Conservation (phyloP, 92 coral and sea anemone species). For the Umimayanthus kanabou region DNA sequence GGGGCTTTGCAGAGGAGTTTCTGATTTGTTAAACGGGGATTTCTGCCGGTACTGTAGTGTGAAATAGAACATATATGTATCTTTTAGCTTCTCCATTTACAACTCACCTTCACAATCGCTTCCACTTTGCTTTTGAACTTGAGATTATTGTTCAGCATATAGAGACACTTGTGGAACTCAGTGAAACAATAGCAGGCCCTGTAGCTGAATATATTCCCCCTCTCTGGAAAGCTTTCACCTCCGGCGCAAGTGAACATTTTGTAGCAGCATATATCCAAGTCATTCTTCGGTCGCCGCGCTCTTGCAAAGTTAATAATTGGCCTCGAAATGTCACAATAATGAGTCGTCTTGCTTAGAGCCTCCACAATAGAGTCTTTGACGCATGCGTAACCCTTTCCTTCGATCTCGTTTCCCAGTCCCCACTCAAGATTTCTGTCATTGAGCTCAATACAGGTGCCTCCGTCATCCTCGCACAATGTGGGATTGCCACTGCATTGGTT, state of each 20-base stretch:
- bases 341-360: slow-evolving; percentile 58
- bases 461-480: slow-evolving; percentile 76
- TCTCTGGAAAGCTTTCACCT: slow-evolving; percentile 58
- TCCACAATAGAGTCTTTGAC: slow-evolving; percentile 58
- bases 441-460: slow-evolving; percentile 77
- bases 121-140: slow-evolving; percentile 66
- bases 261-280: slow-evolving; percentile 85
- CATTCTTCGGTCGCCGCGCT: slow-evolving; percentile 60
- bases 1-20: too few species aligned
- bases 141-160: slow-evolving; percentile 48
- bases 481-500: slow-evolving; percentile 94
- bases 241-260: slow-evolving; percentile 90
- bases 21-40: too few species aligned
- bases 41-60: too few species aligned
- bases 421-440: slow-evolving; percentile 73
- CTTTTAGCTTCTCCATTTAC: too few species aligned
- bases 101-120: slow-evolving; percentile 38
- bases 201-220: slow-evolving; percentile 84
- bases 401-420: slow-evolving; percentile 77
- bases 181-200: slow-evolving; percentile 89
- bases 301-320: slow-evolving; percentile 40
- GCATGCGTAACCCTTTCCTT: slow-evolving; percentile 81
- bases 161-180: slow-evolving; percentile 83
- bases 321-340: slow-evolving; percentile 75
- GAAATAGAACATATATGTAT: too few species aligned